Evolutionary conservation across 2,888 invertebrate species (phyloP), one percentile per base, ranked within the genome.

Genomic region (Drosophila prostipennis): DNA sequence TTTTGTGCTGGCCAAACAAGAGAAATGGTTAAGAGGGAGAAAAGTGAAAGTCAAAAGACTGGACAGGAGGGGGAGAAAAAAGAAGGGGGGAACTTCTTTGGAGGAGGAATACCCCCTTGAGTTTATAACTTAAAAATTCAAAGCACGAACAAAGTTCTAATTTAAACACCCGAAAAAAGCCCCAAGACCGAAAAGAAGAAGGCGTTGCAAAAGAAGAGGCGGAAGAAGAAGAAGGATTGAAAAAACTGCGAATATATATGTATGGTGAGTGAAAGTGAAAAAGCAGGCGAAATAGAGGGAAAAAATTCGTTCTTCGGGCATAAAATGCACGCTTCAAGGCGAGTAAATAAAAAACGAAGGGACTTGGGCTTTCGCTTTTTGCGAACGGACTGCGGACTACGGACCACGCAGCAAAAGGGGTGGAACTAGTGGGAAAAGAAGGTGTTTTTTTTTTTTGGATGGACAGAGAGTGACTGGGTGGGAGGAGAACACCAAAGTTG

Each of bases 101-200:
- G 26, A 26, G 43, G 40, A 11, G 29, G 55, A 16, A 86, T 80
- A 79, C 84, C 83, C 90, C 89, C 89, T 89, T 77, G 89, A 89
- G 90, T 90, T 89, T 82, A 84, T 85, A 89, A 90, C 90, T 91
- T 91, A 90, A 91, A 91, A 91, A 91, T 91, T 91, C 91, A 91
- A 91, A 90, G 89, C 91, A 91, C 91, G 91, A 90, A 90, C 87
- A 91, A 91, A 90, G 90, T 91, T 91, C 91, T 91, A 91, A 91
- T 91, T 91, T 91, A 91, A 91, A 91, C 89, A 87, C 83, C 79
- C 70, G 77, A 59, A 70, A 72, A 61, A 68, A 53, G 55, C 34
- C 32, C 55, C 69, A 36, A 36, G 29, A 67, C 61, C 34, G 43
- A 46, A 32, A 45, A 45, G 26, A 32, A 14, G 45, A 29, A 46